Conservation (phyloP, 1,140 invertebrate genomes). For the Contarinia nasturtii region DNA sequence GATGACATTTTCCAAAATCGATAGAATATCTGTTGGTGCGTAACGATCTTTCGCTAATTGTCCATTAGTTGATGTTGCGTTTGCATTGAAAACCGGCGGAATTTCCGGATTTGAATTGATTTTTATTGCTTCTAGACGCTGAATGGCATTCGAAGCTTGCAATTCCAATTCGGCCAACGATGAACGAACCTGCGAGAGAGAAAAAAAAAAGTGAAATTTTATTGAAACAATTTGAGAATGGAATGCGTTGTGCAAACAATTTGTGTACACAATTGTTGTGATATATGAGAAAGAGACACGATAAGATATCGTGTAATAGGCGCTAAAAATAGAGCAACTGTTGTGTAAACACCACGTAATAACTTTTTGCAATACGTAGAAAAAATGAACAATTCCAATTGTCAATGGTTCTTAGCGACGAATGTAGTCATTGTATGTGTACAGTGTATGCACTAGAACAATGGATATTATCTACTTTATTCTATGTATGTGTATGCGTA, state of each 20-base stretch:
- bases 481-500: not conserved
- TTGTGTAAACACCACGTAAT: no score
- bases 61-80: not conserved
- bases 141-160: slow-evolving; percentile 18
- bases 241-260: no score
- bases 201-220: not conserved
- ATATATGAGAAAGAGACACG: no score
- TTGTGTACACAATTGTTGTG: no score
- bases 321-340: no score
- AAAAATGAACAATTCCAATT: not conserved
- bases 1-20: slow-evolving; percentile 17
- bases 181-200: slow-evolving; percentile 16
- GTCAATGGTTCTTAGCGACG: no score
- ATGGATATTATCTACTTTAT: no score
- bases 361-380: no score
- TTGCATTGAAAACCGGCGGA: not conserved
- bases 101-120: slow-evolving; percentile 2
- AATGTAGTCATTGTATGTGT: no score
- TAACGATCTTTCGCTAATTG: slow-evolving; percentile 14
- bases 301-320: no score
- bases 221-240: no score
- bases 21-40: slow-evolving; percentile 19
- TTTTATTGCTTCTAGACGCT: slow-evolving; percentile 16
- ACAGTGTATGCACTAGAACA: no score
- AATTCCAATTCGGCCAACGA: slow-evolving; percentile 20